These are phyloP conservation scores for Thelaira solivaga DNA, from an alignment of 2,888 invertebrate species.

Conservation along the genomic window DNA sequence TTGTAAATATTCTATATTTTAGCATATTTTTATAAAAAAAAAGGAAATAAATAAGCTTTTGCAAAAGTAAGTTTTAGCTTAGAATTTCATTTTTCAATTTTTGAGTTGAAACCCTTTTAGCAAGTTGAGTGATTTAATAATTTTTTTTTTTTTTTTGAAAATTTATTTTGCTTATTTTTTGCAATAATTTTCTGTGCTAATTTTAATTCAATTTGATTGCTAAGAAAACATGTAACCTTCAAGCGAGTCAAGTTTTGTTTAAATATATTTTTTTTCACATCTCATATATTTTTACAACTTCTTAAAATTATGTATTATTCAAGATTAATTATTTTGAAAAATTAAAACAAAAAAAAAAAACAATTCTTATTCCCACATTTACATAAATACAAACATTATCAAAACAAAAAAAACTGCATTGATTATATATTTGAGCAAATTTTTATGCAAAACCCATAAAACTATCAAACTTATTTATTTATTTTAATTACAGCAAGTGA, in stretches of 20 bases:
- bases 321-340: neutral
- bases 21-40: too few species aligned
- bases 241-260: neutral
- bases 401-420: neutral
- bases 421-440: constrained; percentile 3
- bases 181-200: neutral
- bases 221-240: neutral
- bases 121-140: too few species aligned
- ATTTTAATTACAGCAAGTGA: neutral
- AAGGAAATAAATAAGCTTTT: too few species aligned
- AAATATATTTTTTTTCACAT: constrained; percentile 11
- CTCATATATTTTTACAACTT: neutral
- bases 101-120: too few species aligned
- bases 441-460: neutral
- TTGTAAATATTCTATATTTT: too few species aligned
- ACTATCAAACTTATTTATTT: neutral
- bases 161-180: too few species aligned
- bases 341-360: neutral
- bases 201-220: neutral
- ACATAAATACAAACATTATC: constrained; percentile 12
- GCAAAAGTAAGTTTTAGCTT: too few species aligned
- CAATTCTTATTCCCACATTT: constrained; percentile 24
- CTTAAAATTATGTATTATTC: neutral
- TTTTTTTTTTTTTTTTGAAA: too few species aligned
- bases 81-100: too few species aligned